Evolutionary conservation across 1,140 invertebrate genomes (phyloP), one percentile per base, ranked within the genome.

Genomic region (Drosophila sechellia): DNA sequence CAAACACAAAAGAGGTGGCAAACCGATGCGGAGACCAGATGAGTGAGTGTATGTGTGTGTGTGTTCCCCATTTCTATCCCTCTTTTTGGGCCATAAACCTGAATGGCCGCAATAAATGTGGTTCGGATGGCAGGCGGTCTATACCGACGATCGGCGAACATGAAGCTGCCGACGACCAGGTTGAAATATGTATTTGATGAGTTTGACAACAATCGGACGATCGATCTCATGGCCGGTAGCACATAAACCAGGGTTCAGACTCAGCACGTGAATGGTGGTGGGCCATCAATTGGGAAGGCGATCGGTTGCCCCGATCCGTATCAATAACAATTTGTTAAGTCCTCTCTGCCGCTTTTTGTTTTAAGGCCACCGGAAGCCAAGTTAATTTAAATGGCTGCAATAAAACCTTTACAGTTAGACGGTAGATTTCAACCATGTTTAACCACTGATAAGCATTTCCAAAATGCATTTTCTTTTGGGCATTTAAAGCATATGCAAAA

Each of bases 101-200:
- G 69, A 56, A 53, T 76, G 69, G 58, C 43, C 50, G 58, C 83
- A 63, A 68, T 83, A 86, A 87, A 86, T 79, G 66, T 49, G 83
- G 63, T 22, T 39, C 11, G 2, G 10, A 69, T 61, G 66, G 42
- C 59, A 56, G 40, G 56, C 70, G 70, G 75, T 78, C 79, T 81
- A 78, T 78, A 81, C 76, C 75, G 71, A 65, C 79, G 58, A 83
- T 76, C 71, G 42, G 42, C 15, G 59, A 55, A 63, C 81, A 76
- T 86, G 75, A 87, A 81, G 83, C 70, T 79, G 73, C 74, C 68
- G 60, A 39, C 72, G 56, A 48, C 50, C 58, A 52, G 71, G 65
- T 40, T 81, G 70, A 81, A 76, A 86, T 81, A 86, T 86, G 78
- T 86, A 87, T 86, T 85, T 87, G 83, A 86, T 79, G 83, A 72